Base-by-base conservation (phyloP, 2,113 vertebrate genomes). In the Terrapene triunguis region DNA sequence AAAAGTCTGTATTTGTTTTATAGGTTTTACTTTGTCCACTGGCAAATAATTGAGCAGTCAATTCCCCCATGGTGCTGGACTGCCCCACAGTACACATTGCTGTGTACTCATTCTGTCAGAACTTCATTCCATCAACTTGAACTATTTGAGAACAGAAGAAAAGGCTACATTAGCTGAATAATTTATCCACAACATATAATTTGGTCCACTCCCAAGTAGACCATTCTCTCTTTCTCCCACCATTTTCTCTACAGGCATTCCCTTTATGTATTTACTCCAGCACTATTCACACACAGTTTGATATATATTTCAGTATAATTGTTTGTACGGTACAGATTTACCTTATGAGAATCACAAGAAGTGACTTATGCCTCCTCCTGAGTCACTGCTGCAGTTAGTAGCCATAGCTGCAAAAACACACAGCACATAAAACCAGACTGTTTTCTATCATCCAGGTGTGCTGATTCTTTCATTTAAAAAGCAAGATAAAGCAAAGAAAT, bases 31-130 rank as follows among this genome's bases (percentile, higher is more conserved):
- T 82, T 80, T 88, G 11, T 25, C 29, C 25, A 85, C 0, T 35
- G 55, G 32, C 7, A 72, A 76, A 53, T 13, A 16, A 65, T 5
- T 1, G 57, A 79, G 5, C 0, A 53, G 21, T 50, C 24, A 44
- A 25, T 27, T 82, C 3, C 10, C 69, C 10, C 17, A 4, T 32
- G 14, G 32, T 38, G 17, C 5, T 13, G 50, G 81, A 79, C 54
- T 81, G 7, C 85, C n/a, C 9, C 24, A 44, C 62, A 50, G 13
- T 29, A 47, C 1, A 0, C 22, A 7, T 8, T 84, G 10, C 6
- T 32, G 10, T 59, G 1, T 50, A 27, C 17, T 88, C 1, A 1
- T 9, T 38, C 22, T 1, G 5, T 48, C 82, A 54, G 51, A 32
- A 1, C 4, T 92, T 12, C 38, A 55, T 8, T 21, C 4, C 29